Evolutionary conservation across 2,888 invertebrate species (phyloP), one percentile per base, ranked within the genome.

Genomic region (Nomada flava): DNA sequence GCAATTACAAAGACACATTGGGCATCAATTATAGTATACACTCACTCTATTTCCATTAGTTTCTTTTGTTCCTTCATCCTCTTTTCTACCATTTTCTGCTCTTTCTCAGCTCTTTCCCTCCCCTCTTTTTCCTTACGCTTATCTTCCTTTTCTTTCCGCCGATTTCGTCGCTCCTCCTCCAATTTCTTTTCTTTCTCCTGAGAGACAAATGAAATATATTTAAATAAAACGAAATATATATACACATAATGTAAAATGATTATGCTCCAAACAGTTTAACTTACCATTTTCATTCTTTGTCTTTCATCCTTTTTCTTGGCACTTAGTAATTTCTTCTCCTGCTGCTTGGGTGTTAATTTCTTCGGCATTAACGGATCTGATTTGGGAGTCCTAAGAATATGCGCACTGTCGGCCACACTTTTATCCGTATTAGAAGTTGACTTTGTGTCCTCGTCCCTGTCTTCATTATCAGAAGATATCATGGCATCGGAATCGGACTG

Each of bases 221-320:
- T 29, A 2, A 2, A 23, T 23, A 26, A 29, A 55, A 50, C 11
- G 3, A 55, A 15, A 9, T 3, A 44, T n/a, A 20, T 65, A 59
- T 44, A 62, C 36, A 7, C 36, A 79, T 70, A 92, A 72, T 57
- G 57, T 23, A 57, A 2, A 23, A 57, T 23, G 4, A 1, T 93
- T 93, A 5, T 11, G n/a, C 26, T 57, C 4, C 26, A 50, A 63
- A 64, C 15, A 47, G 2, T 55, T 2, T 18, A 52, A 65, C 52
- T 89, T 94, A 95, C 93, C 91, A 92, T 93, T 94, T 90, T 95
- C 94, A 91, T 84, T 88, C 94, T 94, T 83, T 95, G 94, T 74
- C 93, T 94, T 87, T 95, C 95, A 86, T 95, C 95, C 59, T 93
- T 95, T 90, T 94, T 95, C 89, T 95, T 96, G 9, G 95, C 94